Conservation (phyloP, 2,888 invertebrate genomes). For the Schizaphis graminum region DNA sequence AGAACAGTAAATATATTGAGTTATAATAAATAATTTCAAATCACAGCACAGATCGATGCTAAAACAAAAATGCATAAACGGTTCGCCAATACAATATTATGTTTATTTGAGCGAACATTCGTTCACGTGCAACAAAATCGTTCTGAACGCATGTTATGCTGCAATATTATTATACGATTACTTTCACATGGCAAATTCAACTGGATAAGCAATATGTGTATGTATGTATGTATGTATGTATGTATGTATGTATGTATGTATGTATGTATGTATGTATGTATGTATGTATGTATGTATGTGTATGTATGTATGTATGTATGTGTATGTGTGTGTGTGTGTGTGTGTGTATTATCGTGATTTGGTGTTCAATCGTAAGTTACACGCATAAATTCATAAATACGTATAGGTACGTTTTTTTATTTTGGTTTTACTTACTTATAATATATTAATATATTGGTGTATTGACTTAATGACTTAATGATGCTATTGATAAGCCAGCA, state of each 20-base stretch:
- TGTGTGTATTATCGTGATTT: neutral
- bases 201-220: neutral
- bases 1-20: neutral
- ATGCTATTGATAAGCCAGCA: neutral
- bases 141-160: neutral
- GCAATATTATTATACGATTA: neutral
- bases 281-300: no score
- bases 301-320: no score
- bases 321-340: no score
- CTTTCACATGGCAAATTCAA: neutral
- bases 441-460: neutral
- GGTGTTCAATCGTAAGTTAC: neutral
- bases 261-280: no score
- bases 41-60: neutral
- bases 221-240: no score
- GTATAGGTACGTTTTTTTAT: neutral
- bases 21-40: neutral
- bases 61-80: neutral
- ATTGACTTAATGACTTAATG: neutral
- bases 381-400: neutral
- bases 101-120: neutral
- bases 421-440: neutral
- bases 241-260: no score
- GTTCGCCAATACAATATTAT: neutral
- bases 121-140: neutral